Evolutionary conservation across 2,888 invertebrate species (phyloP), one percentile per base, ranked within the genome.

Genomic region (Rhagium mordax): DNA sequence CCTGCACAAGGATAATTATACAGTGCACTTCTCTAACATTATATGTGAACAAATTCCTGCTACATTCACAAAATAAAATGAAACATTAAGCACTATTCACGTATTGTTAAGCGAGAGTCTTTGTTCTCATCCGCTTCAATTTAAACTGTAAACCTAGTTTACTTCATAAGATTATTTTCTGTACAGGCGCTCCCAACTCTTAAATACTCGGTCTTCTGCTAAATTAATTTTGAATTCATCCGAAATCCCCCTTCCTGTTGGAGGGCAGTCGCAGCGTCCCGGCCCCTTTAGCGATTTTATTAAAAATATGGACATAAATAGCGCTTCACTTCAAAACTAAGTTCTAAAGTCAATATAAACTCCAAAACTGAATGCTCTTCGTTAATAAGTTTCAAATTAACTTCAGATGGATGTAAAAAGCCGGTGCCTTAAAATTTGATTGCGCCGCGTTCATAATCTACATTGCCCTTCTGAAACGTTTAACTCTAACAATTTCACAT

Each of bases 221-320:
- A 84, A 85, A 85, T 85, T 85, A 85, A 85, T 84, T 84, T 84
- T 80, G 81, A 81, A 84, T 85, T 82, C 84, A 81, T 83, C 80
- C 80, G 75, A 78, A 77, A 81, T 81, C 82, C 82, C 80, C 81
- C 75, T 72, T 51, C 10, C 16, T 69, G 73, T 77, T 73, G 74
- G 70, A 75, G 79, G 81, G 79, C 71, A 72, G 71, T 77, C 57
- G 66, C 72, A 61, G 60, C 62, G 55, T 70, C 41, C 33, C 59
- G 48, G 62, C 75, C 78, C 75, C 74, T 74, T 59, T 75, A 74
- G 71, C 72, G 74, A 74, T 76, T 81, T 80, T 82, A 83, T 83
- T 83, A 82, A 82, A 81, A 80, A 79, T 75, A 79, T 69, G 80
- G 70, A 72, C 74, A 73, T 74, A 71, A 76, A 76, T 71, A 72